These are phyloP conservation scores for Bombus breviceps DNA, from an alignment of 1,140 invertebrate species.

Conservation along the genomic window DNA sequence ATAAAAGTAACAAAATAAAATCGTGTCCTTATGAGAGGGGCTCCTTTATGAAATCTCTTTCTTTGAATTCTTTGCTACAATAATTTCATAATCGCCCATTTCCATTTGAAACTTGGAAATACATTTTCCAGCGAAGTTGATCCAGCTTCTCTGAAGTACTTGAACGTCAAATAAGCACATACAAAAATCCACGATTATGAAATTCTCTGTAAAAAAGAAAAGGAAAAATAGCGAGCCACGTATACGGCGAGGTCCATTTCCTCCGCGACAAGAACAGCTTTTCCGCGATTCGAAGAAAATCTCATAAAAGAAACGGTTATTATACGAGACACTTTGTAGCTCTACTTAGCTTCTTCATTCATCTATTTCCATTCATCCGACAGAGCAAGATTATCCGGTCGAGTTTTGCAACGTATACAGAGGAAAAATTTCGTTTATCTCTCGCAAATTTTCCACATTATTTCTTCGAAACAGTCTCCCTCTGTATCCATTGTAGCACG, in stretches of 20 bases:
- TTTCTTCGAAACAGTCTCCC: neutral
- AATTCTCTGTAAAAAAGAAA: neutral
- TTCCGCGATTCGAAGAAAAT: neutral
- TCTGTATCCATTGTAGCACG: neutral
- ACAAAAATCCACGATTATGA: neutral
- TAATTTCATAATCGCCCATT: neutral
- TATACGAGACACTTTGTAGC: slow-evolving; percentile 35
- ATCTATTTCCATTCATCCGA: slow-evolving; percentile 32
- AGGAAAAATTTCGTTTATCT: slow-evolving; percentile 19
- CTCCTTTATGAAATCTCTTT: neutral
- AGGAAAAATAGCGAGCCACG: neutral
- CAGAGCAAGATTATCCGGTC: neutral
- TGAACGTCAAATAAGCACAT: neutral
- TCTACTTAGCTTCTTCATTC: slow-evolving; percentile 6
- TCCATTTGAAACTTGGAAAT: neutral
- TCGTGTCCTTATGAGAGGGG: neutral
- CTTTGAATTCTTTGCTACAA: neutral
- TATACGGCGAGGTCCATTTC: neutral
- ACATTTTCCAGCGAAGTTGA: neutral
- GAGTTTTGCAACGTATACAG: neutral
- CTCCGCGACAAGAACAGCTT: neutral
- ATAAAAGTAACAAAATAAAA: neutral
- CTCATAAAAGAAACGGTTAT: slow-evolving; percentile 14
- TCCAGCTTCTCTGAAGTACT: neutral
- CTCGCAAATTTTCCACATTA: slow-evolving; percentile 13